Evolutionary conservation across 2,888 invertebrate species (phyloP), one percentile per base, ranked within the genome.

Genomic region (Apotomis capreana): DNA sequence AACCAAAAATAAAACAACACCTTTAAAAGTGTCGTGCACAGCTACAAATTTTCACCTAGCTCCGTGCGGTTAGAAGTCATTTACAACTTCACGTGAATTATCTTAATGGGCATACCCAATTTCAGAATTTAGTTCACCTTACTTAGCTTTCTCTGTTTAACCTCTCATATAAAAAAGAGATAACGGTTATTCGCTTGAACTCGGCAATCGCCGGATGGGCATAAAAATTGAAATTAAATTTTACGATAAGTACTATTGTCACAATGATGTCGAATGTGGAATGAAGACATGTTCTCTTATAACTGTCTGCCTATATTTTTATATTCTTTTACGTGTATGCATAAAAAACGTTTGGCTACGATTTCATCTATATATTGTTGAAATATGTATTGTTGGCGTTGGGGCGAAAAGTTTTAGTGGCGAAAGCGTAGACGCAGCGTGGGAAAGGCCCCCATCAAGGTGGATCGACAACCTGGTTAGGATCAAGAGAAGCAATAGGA

Each of bases 1-100:
- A 26, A 26, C 26, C 26, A 12, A 52, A 12, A 63, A 9, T 13
- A 1, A 37, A 8, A 64, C 44, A 64, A 44, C 55, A 8, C 54
- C 40, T 64, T 44, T 44, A 64, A 26, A 40, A 44, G 54, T 55
- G 54, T 55, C 55, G 26, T 55, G n/a, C 57, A 13, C 55, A 26
- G n/a, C n/a, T 52, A 62, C 62, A 65, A 26, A 65, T 65, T 64
- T 46, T 40, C 64, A 64, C 55, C 54, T 54, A 40, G 5, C 64
- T 2, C 12, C 54, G 44, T 10, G 26, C 26, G 55, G 55, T 64
- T 46, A 10, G 63, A n/a, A 8, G 26, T 55, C 26, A 26, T 55
- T 64, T 10, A 55, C 64, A 64, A 12, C 44, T 26, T 44, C 44
- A 55, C 44, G 64, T 64, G 55, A 64, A 64, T 64, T 55, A 63